These are phyloP conservation scores for Musca domestica DNA, from an alignment of 1,140 invertebrate species.

Conservation along the genomic window DNA sequence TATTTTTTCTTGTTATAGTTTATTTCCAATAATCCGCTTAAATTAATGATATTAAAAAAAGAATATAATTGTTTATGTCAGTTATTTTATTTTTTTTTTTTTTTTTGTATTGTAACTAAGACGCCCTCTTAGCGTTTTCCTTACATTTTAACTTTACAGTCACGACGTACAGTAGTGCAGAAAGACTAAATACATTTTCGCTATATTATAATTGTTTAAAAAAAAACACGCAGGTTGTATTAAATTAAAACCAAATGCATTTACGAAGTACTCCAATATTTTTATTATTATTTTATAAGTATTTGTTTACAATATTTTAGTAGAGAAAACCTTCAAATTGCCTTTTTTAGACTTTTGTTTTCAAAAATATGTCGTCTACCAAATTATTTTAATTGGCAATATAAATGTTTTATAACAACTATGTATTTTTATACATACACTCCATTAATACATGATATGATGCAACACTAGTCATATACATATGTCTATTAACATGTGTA, in stretches of 20 bases:
- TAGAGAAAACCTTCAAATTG: no score
- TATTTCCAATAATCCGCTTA: constrained; percentile 8
- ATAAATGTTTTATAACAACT: neutral
- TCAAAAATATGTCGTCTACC: neutral
- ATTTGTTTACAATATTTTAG: neutral
- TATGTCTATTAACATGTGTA: neutral
- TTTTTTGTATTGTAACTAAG: constrained; percentile 4
- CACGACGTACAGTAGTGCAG: constrained; percentile 10
- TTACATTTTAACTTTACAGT: neutral
- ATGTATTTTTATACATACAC: neutral
- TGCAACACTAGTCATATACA: constrained; percentile 18
- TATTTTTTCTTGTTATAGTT: constrained; percentile 15
- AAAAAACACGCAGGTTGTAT: constrained; percentile 15
- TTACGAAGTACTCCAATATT: neutral
- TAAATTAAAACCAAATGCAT: constrained; percentile 20
- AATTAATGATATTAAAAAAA: constrained; percentile 16
- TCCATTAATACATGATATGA: neutral
- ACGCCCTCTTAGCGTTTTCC: neutral
- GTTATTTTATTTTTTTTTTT: no score
- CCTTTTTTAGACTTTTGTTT: no score
- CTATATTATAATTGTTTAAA: neutral
- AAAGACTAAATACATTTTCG: constrained; percentile 14
- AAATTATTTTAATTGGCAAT: constrained; percentile 15
- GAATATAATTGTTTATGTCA: neutral
- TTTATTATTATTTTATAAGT: constrained; percentile 15